Base-by-base conservation (phyloP, 2,888 invertebrate species). In the Ochropleura leucogaster region DNA sequence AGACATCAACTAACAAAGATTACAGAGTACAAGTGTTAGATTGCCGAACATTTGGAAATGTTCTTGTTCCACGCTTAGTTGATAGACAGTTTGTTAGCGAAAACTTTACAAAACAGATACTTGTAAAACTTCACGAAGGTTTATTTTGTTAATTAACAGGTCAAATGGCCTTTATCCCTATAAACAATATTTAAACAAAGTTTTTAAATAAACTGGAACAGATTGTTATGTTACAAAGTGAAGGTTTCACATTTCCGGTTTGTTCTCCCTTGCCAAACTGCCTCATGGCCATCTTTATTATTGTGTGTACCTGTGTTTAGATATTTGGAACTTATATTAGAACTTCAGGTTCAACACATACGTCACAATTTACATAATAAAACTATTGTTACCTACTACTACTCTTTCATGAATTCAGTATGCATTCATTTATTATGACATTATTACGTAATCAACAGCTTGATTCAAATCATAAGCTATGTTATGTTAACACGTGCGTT, bases 31-130 rank as follows among this genome's bases (percentile, higher is more conserved):
- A n/a, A 55, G 42, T 64, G 1, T 12, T 14, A 53, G 18, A 10
- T 55, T 72, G 6, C 16, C 20, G n/a, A 75, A 76, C 30, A 63
- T 44, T 67, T n/a, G 2, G 12, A 30, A 51, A 75, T 55, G 20
- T 63, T 67, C 53, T 40, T 57, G 42, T 51, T 57, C 8, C 40
- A 20, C 51, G 20, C 40, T 46, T 7, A 66, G 44, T 71, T 55
- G 49, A 79, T 49, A 47, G 49, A 72, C 71, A 53, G 40, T n/a
- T 55, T 7, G 16, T 60, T 0, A 62, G 20, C 30, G 10, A 20
- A 49, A 49, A 66, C 55, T 51, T 71, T 20, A 20, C 30, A 66
- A 71, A 77, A 55, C 79, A 8, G 42, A 66, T 14, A 62, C 44
- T 55, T 49, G 3, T 40, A 0, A 51, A 70, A 64, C 46, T 62